Evolutionary conservation across 2,888 invertebrate species (phyloP).

Genomic region (Dioctria rufipes): DNA sequence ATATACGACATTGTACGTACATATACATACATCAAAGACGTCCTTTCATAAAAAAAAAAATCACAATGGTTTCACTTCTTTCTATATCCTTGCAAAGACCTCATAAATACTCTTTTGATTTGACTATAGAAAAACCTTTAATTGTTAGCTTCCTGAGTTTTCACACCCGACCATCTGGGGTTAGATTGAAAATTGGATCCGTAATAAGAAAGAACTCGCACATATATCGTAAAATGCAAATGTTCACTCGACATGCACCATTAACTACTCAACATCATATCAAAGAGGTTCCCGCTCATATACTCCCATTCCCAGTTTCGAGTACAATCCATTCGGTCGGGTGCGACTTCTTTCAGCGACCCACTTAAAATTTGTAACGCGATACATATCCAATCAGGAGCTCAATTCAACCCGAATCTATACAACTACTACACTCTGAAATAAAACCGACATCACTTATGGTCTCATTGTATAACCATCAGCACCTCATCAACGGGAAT

Average conservation of each 20-base stretch:
- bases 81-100: neutral
- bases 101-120: constrained; percentile 1
- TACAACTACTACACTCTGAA: neutral
- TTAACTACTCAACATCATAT: constrained; percentile 24
- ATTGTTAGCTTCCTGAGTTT: constrained; percentile 46
- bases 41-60: neutral
- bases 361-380: constrained; percentile 43
- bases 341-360: constrained; percentile 23
- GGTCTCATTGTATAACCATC: constrained; percentile 12
- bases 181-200: neutral
- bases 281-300: constrained; percentile 17
- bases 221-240: constrained; percentile 26
- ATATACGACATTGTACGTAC: no score
- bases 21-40: neutral
- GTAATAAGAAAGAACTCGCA: constrained; percentile 4
- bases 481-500: constrained; percentile 45
- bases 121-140: neutral
- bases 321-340: neutral
- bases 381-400: constrained; percentile 44
- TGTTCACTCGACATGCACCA: constrained; percentile 37
- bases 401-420: constrained; percentile 41
- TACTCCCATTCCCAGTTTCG: neutral
- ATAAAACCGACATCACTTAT: constrained; percentile 1
- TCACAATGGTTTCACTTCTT: constrained; percentile 16
- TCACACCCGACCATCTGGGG: constrained; percentile 45